These are phyloP conservation scores for Ctenopoma kingsleyae DNA, from an alignment of 2,797 vertebrate species.

Conservation along the genomic window DNA sequence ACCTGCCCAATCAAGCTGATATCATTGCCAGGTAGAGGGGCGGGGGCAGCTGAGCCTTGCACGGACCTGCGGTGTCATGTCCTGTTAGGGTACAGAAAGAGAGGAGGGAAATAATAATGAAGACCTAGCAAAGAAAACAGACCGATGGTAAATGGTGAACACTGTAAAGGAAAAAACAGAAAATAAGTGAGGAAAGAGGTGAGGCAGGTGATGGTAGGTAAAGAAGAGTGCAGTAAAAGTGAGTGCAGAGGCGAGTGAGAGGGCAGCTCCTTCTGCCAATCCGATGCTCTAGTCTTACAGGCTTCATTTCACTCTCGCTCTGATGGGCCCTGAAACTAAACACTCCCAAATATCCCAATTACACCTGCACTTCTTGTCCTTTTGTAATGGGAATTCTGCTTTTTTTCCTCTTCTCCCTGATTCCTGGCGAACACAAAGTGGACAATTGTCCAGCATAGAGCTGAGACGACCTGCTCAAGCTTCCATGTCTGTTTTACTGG, in stretches of 20 bases:
- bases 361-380: slow-evolving; percentile 93
- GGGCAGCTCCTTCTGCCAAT: slow-evolving; percentile 72
- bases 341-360: slow-evolving; percentile 93
- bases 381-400: slow-evolving; percentile 87
- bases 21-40: slow-evolving; percentile 76
- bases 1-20: slow-evolving; percentile 91
- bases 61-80: slow-evolving; percentile 27
- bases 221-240: slow-evolving; percentile 12
- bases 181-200: background rate
- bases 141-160: background rate
- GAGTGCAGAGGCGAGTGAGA: slow-evolving; percentile 70
- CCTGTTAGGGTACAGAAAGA: slow-evolving; percentile 15
- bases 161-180: background rate
- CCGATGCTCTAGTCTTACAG: slow-evolving; percentile 88
- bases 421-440: slow-evolving; percentile 83
- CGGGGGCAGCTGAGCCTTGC: slow-evolving; percentile 13
- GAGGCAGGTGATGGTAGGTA: background rate
- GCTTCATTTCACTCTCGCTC: slow-evolving; percentile 89
- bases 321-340: slow-evolving; percentile 90
- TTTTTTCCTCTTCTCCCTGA: slow-evolving; percentile 35
- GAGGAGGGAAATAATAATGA: background rate
- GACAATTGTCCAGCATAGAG: slow-evolving; percentile 81
- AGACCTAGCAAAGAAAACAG: background rate
- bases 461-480: slow-evolving; percentile 75
- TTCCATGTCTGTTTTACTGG: slow-evolving; percentile 82